These are phyloP conservation scores for Cyphomyrus plagiostoma DNA, from an alignment of 2,113 vertebrate genomes.

Conservation along the genomic window DNA sequence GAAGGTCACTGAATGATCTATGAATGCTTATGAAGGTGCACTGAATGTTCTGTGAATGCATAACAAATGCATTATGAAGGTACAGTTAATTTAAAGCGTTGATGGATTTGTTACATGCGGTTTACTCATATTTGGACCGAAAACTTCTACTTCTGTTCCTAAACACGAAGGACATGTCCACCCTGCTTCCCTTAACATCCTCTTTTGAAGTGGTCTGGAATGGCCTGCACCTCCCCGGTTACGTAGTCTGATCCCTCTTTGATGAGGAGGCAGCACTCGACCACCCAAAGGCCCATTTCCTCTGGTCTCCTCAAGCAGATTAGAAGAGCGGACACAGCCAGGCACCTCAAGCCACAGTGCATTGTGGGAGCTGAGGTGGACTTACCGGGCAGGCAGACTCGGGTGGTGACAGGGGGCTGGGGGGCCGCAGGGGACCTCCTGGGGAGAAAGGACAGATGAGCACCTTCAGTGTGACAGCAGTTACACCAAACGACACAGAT, in stretches of 20 bases:
- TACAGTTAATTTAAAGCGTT: background rate
- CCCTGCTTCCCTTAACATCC: background rate
- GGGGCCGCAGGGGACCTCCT: conserved; percentile 87
- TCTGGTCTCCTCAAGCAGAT: conserved; percentile 15
- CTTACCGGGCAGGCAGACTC: conserved; percentile 90
- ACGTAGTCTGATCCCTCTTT: background rate
- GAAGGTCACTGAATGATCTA: background rate
- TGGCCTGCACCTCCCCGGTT: background rate
- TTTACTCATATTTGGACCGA: background rate
- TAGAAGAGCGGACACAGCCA: conserved; percentile 26
- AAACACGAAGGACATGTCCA: background rate
- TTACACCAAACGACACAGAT: background rate
- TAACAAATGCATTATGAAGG: background rate
- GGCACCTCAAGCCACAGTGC: background rate
- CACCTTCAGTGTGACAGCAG: background rate
- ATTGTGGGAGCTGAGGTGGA: background rate
- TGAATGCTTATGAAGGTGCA: background rate
- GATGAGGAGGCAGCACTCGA: conserved; percentile 13
- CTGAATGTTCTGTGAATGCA: background rate
- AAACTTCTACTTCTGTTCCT: background rate
- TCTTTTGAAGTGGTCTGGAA: background rate
- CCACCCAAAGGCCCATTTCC: conserved; percentile 21
- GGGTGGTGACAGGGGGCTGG: conserved; percentile 78
- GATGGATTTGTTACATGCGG: background rate
- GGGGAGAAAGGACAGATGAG: conserved; percentile 23